Evolutionary conservation across 1,140 invertebrate species (phyloP).

Genomic region (Andrena cerasifolii): DNA sequence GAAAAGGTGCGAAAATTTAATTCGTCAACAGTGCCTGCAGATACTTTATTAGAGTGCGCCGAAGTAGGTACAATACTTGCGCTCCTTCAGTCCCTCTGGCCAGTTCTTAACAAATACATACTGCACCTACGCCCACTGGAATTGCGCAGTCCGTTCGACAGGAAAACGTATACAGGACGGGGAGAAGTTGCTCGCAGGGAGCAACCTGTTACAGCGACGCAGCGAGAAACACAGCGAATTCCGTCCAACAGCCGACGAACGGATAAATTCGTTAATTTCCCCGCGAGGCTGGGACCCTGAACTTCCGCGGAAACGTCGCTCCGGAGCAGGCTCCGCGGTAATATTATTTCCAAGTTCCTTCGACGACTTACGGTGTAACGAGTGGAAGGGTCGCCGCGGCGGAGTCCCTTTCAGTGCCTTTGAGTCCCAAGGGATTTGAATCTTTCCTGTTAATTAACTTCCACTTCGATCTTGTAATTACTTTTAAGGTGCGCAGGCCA

Average conservation of each 20-base stretch:
- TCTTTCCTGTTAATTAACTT: conserved; percentile 8
- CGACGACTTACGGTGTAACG: not conserved
- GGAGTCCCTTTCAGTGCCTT: not conserved
- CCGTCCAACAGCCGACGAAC: conserved; percentile 27
- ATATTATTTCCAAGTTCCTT: conserved; percentile 24
- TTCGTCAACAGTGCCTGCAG: too few relatives aligned
- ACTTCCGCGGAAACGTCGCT: not conserved
- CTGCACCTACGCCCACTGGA: conserved; percentile 25
- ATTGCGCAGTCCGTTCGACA: conserved; percentile 28
- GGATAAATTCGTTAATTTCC: conserved; percentile 58
- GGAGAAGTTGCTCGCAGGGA: not conserved
- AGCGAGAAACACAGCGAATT: conserved; percentile 23
- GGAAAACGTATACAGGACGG: not conserved
- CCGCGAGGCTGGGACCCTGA: not conserved
- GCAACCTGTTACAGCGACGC: conserved; percentile 54
- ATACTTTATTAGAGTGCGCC: too few relatives aligned
- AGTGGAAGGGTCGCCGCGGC: not conserved
- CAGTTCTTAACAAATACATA: too few relatives aligned
- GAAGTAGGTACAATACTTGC: too few relatives aligned
- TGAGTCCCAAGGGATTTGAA: conserved; percentile 7
- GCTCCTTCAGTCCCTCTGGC: too few relatives aligned
- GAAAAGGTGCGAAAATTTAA: too few relatives aligned
- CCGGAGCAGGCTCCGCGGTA: conserved; percentile 7
- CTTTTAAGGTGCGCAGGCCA: not conserved
- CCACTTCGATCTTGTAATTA: not conserved